Evolutionary conservation across 2,888 invertebrate species (phyloP), one percentile per base, ranked within the genome.

Genomic region (Mesodorylaimus sp.): DNA sequence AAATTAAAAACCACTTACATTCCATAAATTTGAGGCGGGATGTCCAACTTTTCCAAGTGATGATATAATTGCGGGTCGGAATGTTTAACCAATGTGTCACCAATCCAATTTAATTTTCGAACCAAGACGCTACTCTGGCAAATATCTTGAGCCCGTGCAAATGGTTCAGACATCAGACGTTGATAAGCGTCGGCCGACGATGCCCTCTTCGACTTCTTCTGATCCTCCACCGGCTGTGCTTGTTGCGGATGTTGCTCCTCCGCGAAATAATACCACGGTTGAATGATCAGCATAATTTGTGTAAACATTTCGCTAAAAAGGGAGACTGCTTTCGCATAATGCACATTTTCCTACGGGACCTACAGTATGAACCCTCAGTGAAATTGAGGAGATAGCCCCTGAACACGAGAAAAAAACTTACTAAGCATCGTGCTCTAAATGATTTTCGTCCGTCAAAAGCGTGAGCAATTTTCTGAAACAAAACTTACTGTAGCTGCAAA

Each of bases 11-110:
- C 32, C 50, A 73, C 78, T 74, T 67, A 83, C 83, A 85, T 83
- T 64, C 85, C 85, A 66, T 83, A 85, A 36, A 84, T 74, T 59
- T 83, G 82, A 62, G 84, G 75, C n/a, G 81, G 78, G 59, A 85
- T 82, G 60, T 82, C 81, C 59, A 81, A 71, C 46, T 75, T 70
- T 41, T 75, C 72, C 46, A 85, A 70, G 70, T 82, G 81, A 53
- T 72, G 72, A 57, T 69, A 78, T 38, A 80, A 67, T 54, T 75
- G 74, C 5, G 72, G 69, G 63, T 80, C 80, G 59, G 73, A 70
- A 41, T 76, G 76, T 55, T 76, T 73, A 50, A 84, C 68, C 52
- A 77, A 74, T 54, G 78, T 75, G 57, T 81, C 79, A 53, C 69
- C 69, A 47, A 73, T 70, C 26, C 67, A 60, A 13, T 68, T 70